Base-by-base conservation (phyloP, 2,888 invertebrate species). In the Shargacucullia verbasci region DNA sequence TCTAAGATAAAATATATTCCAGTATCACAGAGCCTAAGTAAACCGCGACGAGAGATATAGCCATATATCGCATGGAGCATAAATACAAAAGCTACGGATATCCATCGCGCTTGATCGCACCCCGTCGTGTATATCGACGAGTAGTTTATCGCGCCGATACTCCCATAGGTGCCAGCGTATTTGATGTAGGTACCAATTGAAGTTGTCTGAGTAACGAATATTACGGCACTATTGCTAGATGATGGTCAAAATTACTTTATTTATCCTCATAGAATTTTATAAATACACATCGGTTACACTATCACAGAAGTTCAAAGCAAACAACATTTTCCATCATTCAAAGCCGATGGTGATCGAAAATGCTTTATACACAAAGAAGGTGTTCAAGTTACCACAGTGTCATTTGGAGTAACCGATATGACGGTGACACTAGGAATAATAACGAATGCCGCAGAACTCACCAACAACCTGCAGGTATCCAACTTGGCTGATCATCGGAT, bases 401-500 rank as follows among this genome's bases (percentile, higher is more conserved):
- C n/a, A n/a, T n/a, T n/a, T n/a, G n/a, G n/a, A n/a, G n/a, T n/a
- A n/a, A n/a, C n/a, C n/a, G n/a, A n/a, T n/a, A n/a, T n/a, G n/a
- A n/a, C n/a, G n/a, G n/a, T 7, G 12, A 13, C 6, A 35, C 7
- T 13, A 35, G 13, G 7, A 35, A 20, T 3, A 20, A n/a, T 6
- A 3, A 20, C 12, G 9, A 4, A 7, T 40, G 1, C 11, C n/a
- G n/a, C n/a, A n/a, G n/a, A n/a, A 79, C 97, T 95, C 86, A 98
- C 98, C 98, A 35, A 98, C 98, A 63, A 98, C 98, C 93, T 98
- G 98, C 38, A 98, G 95, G 86, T 97, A 98, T 58, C 98, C 98
- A 34, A 98, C 98, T 95, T 98, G 98, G 85, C 97, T 98, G 85
- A 98, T 98, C 98, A 98, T 98, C 0, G 98, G 98, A 88, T 97